A percentile compares a stretch with the other conserved stretches of the same genome.
phyloP scores from a whole-genome alignment of 2,113 vertebrate genomes.

The Aphyosemion australe region DNA sequence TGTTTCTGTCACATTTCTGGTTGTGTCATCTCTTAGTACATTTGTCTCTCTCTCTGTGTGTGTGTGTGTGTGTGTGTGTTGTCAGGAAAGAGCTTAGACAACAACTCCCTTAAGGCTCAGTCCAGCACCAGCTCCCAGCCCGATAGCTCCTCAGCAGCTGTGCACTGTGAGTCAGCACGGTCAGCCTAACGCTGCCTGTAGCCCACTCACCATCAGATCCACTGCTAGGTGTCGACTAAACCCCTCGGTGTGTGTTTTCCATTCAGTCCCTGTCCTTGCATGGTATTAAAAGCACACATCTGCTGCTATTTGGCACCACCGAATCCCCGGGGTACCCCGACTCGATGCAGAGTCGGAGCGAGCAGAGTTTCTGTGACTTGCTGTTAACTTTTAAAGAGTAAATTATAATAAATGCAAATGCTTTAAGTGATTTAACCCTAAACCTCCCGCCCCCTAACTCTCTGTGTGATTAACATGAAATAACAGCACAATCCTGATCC shows the following conservation, averaged over 20 bases:
- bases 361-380: background rate
- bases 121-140: slow-evolving; percentile 74
- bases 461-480: slow-evolving; percentile 8
- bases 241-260: background rate
- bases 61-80: slow-evolving; percentile 24
- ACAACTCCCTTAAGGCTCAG: slow-evolving; percentile 72
- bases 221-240: background rate
- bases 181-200: slow-evolving; percentile 21
- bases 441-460: background rate
- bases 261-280: slow-evolving; percentile 2
- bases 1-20: slow-evolving; percentile 17
- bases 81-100: slow-evolving; percentile 77
- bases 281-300: slow-evolving; percentile 27
- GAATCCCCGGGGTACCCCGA: slow-evolving; percentile 8
- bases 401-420: background rate
- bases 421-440: slow-evolving; percentile 11
- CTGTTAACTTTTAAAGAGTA: background rate
- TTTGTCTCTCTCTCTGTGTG: no score
- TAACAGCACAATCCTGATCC: slow-evolving; percentile 5
- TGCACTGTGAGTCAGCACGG: slow-evolving; percentile 75
- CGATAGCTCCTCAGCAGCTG: slow-evolving; percentile 68
- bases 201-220: slow-evolving; percentile 15
- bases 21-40: slow-evolving; percentile 7
- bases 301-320: slow-evolving; percentile 10
- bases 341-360: background rate